A percentile compares a stretch with the other conserved stretches of the same genome.
Evolutionary conservation across 2,888 invertebrate genomes (phyloP).

Genomic region (Erebia aethiops): DNA sequence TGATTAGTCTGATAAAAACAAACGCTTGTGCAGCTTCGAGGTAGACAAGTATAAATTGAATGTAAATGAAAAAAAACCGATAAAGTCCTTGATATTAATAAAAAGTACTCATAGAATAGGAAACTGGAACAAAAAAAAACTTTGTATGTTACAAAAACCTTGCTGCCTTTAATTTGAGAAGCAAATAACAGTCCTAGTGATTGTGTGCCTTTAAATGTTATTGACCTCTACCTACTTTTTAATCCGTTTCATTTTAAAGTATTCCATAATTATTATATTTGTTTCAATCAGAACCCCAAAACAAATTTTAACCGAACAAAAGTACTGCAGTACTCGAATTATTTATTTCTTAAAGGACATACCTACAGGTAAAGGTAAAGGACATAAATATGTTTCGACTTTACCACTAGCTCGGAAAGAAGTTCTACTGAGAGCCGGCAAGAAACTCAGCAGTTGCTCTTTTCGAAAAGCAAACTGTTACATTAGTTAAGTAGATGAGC

Average conservation of each 20-base stretch:
- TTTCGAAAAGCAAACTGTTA: too few relatives aligned
- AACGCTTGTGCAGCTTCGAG: not conserved
- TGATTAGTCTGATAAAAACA: not conserved
- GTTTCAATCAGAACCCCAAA: too few relatives aligned
- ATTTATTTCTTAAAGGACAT: too few relatives aligned
- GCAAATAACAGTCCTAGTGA: not conserved
- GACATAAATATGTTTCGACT: too few relatives aligned
- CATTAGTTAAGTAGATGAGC: too few relatives aligned
- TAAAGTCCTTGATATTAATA: constrained; percentile 3
- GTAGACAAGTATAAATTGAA: not conserved
- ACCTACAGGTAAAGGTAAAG: too few relatives aligned
- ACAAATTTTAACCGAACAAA: too few relatives aligned
- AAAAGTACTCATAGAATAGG: not conserved
- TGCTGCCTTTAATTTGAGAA: not conserved
- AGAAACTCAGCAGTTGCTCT: too few relatives aligned
- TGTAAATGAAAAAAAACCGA: not conserved
- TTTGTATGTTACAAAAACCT: constrained; percentile 5
- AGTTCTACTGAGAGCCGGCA: too few relatives aligned
- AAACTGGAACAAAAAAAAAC: not conserved
- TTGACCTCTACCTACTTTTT: not conserved
- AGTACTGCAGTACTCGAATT: too few relatives aligned
- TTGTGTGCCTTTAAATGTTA: not conserved
- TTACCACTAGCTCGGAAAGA: too few relatives aligned
- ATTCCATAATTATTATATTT: not conserved
- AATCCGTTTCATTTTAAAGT: not conserved